Percentiles rank a stretch among this genome's conserved stretches.
Evolutionary conservation across 2,113 vertebrate genomes (phyloP).

Genomic region (Uropsilus gracilis): DNA sequence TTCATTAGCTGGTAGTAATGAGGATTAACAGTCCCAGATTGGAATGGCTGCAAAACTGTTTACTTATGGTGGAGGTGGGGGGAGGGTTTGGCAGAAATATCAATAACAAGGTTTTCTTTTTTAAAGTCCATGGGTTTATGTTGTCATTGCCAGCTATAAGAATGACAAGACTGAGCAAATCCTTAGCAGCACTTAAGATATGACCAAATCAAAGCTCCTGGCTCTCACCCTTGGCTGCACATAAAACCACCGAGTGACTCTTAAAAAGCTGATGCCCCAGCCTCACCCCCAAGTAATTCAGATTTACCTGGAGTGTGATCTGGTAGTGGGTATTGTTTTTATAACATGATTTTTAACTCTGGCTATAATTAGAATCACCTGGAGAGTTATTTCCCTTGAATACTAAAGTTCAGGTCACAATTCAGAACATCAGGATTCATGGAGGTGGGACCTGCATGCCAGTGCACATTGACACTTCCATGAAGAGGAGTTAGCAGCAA

Average conservation of each 20-base stretch:
- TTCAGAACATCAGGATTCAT: not conserved
- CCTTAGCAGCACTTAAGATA: not conserved
- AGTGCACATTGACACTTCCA: not conserved
- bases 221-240: not conserved
- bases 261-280: not conserved
- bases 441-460: not conserved
- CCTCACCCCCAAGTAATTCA: not conserved
- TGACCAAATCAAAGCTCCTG: not conserved
- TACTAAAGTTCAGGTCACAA: not conserved
- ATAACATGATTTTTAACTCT: not conserved
- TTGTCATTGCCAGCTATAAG: not conserved
- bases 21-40: too few species aligned
- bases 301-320: not conserved
- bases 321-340: not conserved
- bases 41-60: too few species aligned
- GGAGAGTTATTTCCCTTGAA: not conserved
- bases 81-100: not conserved
- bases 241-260: not conserved
- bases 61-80: too few species aligned
- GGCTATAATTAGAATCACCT: not conserved
- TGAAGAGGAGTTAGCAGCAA: not conserved
- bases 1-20: too few species aligned
- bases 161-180: not conserved
- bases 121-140: not conserved
- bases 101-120: not conserved